Base-by-base conservation (phyloP, 64 coral and sea anemone species). In the Acropora tenuis region DNA sequence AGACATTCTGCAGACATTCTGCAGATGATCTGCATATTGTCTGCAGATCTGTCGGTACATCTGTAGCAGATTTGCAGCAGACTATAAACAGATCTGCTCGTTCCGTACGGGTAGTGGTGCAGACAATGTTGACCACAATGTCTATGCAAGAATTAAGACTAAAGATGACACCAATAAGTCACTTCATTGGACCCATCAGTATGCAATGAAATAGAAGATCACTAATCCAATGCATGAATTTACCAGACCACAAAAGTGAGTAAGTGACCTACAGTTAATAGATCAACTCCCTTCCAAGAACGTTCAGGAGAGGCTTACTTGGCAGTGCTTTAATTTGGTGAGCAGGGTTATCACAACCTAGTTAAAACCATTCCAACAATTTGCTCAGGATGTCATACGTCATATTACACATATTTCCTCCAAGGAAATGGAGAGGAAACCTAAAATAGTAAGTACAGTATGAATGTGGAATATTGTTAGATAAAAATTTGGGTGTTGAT, bases 141-240 rank as follows among this genome's bases (percentile, higher is more conserved):
- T 87, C 13, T 8, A 69, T 88, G 91, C 91, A 8, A 68, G 84
- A 16, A 17, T 88, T 48, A 83, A 93, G 65, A 77, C 91, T 76
- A 81, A 49, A 15, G 91, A 93, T 8, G 49, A 79, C 47, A 43
- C 53, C 3, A 93, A 93, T 17, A 58, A 88, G 76, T 93, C 91
- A 17, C 16, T 93, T 6, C 84, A 93, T 16, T 93, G 91, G 91
- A 60, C 91, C 2, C 91, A 93, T 16, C 84, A 93, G 53, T 93
- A 81, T 93, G 83, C 83, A 5, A 46, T 76, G 3, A 12, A 58
- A 16, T 65, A 61, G 1, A 91, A 58, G 49, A 50, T 91, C 12
- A 75, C 3, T 44, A 48, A 83, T 47, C 78, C 89, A 5, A 55
- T 20, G 11, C 59, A 73, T 63, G 78, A 91, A 4, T 45, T 50